These are phyloP conservation scores for Sarcoramphus papa DNA, from an alignment of 2,797 vertebrate species.

Conservation along the genomic window DNA sequence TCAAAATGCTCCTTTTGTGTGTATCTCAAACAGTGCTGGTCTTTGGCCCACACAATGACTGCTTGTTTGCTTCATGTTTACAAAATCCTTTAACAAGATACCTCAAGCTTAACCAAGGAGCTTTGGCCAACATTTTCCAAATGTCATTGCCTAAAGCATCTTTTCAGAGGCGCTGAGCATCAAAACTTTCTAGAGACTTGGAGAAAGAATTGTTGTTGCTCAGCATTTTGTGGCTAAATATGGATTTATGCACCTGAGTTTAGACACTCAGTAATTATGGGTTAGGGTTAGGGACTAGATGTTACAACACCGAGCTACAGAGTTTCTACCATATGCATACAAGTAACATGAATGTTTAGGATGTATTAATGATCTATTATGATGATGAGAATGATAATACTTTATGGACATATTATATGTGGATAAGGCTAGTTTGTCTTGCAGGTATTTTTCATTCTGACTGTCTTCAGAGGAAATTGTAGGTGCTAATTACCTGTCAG, in stretches of 20 bases:
- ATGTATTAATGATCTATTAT: background rate
- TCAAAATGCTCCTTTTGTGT: background rate
- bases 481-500: background rate
- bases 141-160: background rate
- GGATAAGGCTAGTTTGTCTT: background rate
- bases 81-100: background rate
- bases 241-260: background rate
- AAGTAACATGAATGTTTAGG: background rate
- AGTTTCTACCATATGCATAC: background rate
- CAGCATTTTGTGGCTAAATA: background rate
- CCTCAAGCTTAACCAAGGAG: background rate
- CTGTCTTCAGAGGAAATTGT: background rate
- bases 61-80: background rate
- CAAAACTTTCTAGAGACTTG: background rate
- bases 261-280: background rate
- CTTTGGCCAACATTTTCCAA: background rate
- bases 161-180: background rate
- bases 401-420: background rate
- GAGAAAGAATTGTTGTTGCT: background rate
- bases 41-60: background rate
- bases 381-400: background rate
- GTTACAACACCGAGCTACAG: background rate
- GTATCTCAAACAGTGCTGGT: background rate
- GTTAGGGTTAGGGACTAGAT: background rate
- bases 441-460: background rate